Base-by-base conservation (phyloP, 2,888 invertebrate genomes). In the Ennomos erosarius region DNA sequence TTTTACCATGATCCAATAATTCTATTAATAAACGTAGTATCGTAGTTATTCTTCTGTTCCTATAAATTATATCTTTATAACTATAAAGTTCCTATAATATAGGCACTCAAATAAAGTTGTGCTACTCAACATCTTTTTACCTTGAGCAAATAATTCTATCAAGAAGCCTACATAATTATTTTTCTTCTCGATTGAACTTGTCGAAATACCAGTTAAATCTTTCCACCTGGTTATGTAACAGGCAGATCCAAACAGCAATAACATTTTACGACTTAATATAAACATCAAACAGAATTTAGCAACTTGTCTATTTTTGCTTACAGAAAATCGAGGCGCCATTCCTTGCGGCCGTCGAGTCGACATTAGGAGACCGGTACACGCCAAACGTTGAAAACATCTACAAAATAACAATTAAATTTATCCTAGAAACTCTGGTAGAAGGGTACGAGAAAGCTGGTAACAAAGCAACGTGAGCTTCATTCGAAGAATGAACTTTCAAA, bases 291-390 rank as follows among this genome's bases (percentile, higher is more conserved):
- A 60, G 56, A 61, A 61, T 66, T 63, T n/a, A n/a, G 57, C 62
- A 65, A 64, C 33, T 46, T 55, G 49, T 59, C 63, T 65, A 67
- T 68, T 68, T 60, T 57, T 59, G 57, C 68, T 64, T 77, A 68
- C 95, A 98, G 98, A 96, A 95, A 95, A 97, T 98, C 74, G 97
- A 98, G 85, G 94, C 95, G 67, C 98, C 98, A 8, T 98, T 98
- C 90, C 93, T 98, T 79, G 95, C 96, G 62, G 97, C 98, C 0
- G 98, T 98, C 52, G 95, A 96, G 80, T 93, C 95, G 61, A 98
- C 98, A 0, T 92, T 98, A 55, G 97, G 97, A 1, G 98, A 98
- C 79, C 94, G 98, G 51, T 98, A 97, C 92, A 97, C 98, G 48
- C 96, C 97, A 64, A 97, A 98, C 88, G 97, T 98, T 68, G 97